phyloP scores from a whole-genome alignment of 2,113 vertebrate genomes.

The Xyliphius kryptos region DNA sequence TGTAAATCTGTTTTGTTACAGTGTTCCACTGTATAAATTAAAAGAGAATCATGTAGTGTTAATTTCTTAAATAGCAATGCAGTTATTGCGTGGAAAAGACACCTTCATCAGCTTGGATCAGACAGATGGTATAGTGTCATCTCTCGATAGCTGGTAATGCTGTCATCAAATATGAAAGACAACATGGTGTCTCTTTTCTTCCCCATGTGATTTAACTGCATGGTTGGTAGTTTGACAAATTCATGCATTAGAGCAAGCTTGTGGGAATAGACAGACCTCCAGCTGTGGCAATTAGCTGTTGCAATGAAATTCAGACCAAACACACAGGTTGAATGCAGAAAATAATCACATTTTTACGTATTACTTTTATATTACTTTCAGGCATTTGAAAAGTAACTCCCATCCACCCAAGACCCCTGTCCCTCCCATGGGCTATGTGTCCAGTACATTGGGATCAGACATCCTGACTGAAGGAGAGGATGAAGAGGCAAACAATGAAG shows the following conservation, averaged over 20 bases:
- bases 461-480: conserved; percentile 76
- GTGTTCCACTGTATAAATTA: too few species aligned
- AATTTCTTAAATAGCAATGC: too few species aligned
- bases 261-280: neutral
- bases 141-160: too few species aligned
- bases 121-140: too few species aligned
- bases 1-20: too few species aligned
- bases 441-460: conserved; percentile 84
- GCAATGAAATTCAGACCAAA: neutral
- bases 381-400: conserved; percentile 91
- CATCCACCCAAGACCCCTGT: conserved; percentile 76
- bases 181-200: neutral
- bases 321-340: too few species aligned
- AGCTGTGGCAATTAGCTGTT: neutral
- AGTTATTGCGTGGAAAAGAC: too few species aligned
- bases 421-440: conserved; percentile 84
- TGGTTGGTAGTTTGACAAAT: conserved; percentile 11
- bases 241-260: neutral
- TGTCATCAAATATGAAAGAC: conserved; percentile 2
- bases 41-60: too few species aligned
- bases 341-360: too few species aligned
- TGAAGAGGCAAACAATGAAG: conserved; percentile 72
- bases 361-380: conserved; percentile 50
- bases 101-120: too few species aligned
- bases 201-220: neutral